phyloP scores from a whole-genome alignment of 2,113 vertebrate species.

The Podilymbus podiceps region DNA sequence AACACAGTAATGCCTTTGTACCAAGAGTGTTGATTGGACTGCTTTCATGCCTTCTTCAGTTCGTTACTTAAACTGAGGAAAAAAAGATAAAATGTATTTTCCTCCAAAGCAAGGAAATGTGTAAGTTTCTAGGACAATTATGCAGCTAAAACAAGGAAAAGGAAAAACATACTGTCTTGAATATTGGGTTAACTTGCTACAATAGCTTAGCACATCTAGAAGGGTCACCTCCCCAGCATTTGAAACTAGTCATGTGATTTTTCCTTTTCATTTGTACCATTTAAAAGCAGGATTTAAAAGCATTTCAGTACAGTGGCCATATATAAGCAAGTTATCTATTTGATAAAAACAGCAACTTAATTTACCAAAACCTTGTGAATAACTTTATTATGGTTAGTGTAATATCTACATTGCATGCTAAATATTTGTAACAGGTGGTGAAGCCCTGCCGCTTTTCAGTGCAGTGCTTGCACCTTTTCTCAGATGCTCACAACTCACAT shows the following conservation, averaged over 20 bases:
- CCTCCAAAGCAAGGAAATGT: neutral
- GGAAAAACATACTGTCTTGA: neutral
- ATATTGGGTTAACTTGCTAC: neutral
- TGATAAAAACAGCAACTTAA: neutral
- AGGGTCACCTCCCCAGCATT: neutral
- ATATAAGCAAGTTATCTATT: conserved; percentile 16
- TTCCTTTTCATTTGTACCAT: neutral
- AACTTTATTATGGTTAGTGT: neutral
- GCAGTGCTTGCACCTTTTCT: neutral
- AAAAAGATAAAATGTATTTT: neutral
- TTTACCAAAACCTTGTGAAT: neutral
- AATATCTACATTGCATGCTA: neutral
- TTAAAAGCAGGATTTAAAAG: conserved; percentile 54
- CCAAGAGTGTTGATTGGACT: neutral
- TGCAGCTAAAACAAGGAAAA: neutral
- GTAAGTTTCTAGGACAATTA: neutral
- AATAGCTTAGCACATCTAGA: neutral
- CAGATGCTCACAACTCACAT: neutral
- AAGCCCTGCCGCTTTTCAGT: neutral
- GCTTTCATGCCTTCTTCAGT: conserved; percentile 40
- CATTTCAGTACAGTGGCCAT: conserved; percentile 33
- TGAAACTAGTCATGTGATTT: neutral
- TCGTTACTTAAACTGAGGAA: neutral
- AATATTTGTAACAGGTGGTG: neutral
- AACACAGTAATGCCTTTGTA: conserved; percentile 1